Base-by-base conservation (phyloP, 2,888 invertebrate genomes). In the Galeruca laticollis region DNA sequence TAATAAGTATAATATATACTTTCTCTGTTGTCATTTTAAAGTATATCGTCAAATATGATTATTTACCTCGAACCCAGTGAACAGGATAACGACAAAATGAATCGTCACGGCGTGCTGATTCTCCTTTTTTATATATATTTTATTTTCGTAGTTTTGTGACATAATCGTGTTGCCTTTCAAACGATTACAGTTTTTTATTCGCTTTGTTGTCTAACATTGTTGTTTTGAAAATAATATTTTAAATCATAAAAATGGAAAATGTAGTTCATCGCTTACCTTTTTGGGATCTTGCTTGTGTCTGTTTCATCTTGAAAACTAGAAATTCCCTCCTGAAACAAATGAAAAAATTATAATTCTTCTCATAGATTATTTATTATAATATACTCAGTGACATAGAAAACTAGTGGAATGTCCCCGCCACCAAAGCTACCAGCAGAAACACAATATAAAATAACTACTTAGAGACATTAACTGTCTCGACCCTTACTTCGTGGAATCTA, bases 281-380 rank as follows among this genome's bases (percentile, higher is more conserved):
- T 82, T 31, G 79, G 76, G 73, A 77, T 80, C 63, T 79, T 75
- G 69, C 80, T 81, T 59, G 79, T 68, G 68, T 82, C 82, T 73
- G 78, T 75, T 65, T 79, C 80, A 78, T 80, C 78, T 74, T 80
- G 77, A 67, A 76, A 68, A 54, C 73, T 75, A 13, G 76, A 72
- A 43, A 75, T 72, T 71, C 77, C 80, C 72, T 81, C 82, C 82
- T 82, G 76, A 33, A 77, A 81, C 62, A 56, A 75, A 60, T 13
- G 10, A 33, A 35, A 35, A 35, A 35, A 5, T 35, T 35, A 11
- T 35, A 35, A 35, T 33, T 1, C 10, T 3, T 33, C n/a, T n/a
- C n/a, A n/a, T n/a, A n/a, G n/a, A n/a, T 3, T 2, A 33, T 33
- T 33, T 33, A 2, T 33, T 33, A 9, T 4, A 33, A 33, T 3